Conservation (phyloP, 2,888 invertebrate species). For the Alloplasta piceator region DNA sequence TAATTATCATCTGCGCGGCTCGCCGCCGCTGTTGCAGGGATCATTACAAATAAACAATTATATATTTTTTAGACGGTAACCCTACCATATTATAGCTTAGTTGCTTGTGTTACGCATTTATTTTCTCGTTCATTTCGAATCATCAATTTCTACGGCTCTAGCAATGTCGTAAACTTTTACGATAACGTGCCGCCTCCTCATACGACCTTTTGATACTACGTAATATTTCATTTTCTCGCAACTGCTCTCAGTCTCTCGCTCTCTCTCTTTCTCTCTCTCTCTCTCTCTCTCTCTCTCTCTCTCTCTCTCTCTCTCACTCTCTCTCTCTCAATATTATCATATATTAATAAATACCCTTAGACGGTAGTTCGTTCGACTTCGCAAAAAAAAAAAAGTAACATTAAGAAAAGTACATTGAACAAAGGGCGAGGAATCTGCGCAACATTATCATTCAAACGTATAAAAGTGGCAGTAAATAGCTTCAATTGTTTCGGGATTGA, state of each 20-base stretch:
- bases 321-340: conserved; percentile 34
- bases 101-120: conserved; percentile 50
- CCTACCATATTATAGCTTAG: conserved; percentile 67
- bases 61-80: conserved; percentile 72
- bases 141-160: conserved; percentile 56
- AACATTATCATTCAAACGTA: conserved; percentile 44
- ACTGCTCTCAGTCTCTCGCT: conserved; percentile 26
- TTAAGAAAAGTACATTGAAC: conserved; percentile 14
- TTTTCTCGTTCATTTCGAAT: conserved; percentile 14
- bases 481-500: conserved; percentile 37
- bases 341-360: conserved; percentile 63
- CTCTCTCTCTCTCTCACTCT: conserved; percentile 51
- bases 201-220: conserved; percentile 40
- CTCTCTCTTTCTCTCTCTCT: too few species aligned
- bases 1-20: conserved; percentile 61
- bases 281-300: conserved; percentile 34
- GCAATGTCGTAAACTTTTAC: conserved; percentile 43
- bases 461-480: conserved; percentile 60
- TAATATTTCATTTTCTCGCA: conserved; percentile 14
- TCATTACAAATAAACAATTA: conserved; percentile 80
- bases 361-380: conserved; percentile 47
- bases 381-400: conserved; percentile 2
- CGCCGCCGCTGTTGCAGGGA: conserved; percentile 63
- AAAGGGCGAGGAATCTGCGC: conserved; percentile 32
- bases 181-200: not conserved